Evolutionary conservation across 2,113 vertebrate species (phyloP), one percentile per base, ranked within the genome.

Genomic region (Ptilonorhynchus violaceus): DNA sequence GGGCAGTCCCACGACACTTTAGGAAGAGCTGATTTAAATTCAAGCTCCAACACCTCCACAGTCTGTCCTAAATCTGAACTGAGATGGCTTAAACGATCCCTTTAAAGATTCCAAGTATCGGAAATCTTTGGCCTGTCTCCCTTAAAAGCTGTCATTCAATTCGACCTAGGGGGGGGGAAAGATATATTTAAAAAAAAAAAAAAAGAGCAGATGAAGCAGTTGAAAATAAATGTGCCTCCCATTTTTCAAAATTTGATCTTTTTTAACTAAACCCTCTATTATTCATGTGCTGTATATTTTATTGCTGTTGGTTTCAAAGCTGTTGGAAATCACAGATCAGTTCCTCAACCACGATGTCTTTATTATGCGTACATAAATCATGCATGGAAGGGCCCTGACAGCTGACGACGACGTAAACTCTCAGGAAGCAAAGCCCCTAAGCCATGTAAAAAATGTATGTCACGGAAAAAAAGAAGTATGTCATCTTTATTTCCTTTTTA

Each of bases 281-380:
- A 95, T 84, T 96, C 64, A 85, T 92, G 56, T 18, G n/a, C 47
- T 66, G 47, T 95, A 60, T 95, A 64, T 93, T 92, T 93, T 94
- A 92, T 87, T 96, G 73, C 73, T 35, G 74, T 81, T 95, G n/a
- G 50, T 84, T 96, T 96, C 91, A 90, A 88, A 91, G 83, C 92
- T 85, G 81, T 91, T 94, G 50, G 75, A 97, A 97, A 96, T 94
- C 95, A 85, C 66, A 94, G 91, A 95, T 93, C 91, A 53, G 87
- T 92, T 87, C 47, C 84, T 92, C 78, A 67, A 53, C 92, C 62
- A 79, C 8, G 44, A 92, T 84, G 63, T 96, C 97, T 97, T 95
- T 95, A 94, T 97, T 97, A 97, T 97, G 88, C 90, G 7, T 23
- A 64, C 66, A 96, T 96, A 96, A 97, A 97, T 97, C 97, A 97